phyloP scores from a whole-genome alignment of 2,113 vertebrate species.

The Pyxicephalus adspersus region DNA sequence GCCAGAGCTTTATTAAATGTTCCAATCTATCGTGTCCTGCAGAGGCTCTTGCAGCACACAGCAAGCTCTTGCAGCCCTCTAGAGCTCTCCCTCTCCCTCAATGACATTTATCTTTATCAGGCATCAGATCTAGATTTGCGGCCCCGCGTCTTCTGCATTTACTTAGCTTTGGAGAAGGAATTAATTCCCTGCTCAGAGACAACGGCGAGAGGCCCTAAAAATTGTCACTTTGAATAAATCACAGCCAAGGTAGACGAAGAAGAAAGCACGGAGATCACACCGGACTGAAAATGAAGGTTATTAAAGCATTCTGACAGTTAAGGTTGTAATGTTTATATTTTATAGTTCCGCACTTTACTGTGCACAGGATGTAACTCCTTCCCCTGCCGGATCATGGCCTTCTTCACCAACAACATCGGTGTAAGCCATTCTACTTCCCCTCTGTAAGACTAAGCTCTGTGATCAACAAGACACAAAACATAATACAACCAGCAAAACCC shows the following conservation, averaged over 20 bases:
- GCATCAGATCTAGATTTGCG: constrained; percentile 36
- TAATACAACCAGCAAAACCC: too few relatives aligned
- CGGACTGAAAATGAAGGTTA: constrained; percentile 49
- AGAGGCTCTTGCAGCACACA: background rate
- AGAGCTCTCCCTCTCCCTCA: constrained; percentile 30
- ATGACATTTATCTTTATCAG: constrained; percentile 49
- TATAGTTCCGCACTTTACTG: constrained; percentile 2
- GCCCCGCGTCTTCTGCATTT: constrained; percentile 43
- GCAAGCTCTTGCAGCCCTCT: constrained; percentile 19
- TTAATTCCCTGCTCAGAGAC: constrained; percentile 49
- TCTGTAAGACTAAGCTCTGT: too few relatives aligned
- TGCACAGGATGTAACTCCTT: background rate
- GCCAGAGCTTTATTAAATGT: constrained; percentile 40
- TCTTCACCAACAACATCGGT: too few relatives aligned
- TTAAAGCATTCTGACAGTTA: constrained; percentile 48
- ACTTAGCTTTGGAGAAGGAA: constrained; percentile 37
- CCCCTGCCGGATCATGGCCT: background rate
- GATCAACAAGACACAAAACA: too few relatives aligned
- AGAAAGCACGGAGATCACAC: constrained; percentile 16
- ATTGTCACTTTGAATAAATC: constrained; percentile 51
- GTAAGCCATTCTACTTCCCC: too few relatives aligned
- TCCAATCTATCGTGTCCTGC: constrained; percentile 26
- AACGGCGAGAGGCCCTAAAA: constrained; percentile 36
- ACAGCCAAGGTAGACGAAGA: constrained; percentile 38
- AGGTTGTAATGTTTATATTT: constrained; percentile 46